phyloP scores from a whole-genome alignment of 2,113 vertebrate genomes.

The Heterochromis multidens region DNA sequence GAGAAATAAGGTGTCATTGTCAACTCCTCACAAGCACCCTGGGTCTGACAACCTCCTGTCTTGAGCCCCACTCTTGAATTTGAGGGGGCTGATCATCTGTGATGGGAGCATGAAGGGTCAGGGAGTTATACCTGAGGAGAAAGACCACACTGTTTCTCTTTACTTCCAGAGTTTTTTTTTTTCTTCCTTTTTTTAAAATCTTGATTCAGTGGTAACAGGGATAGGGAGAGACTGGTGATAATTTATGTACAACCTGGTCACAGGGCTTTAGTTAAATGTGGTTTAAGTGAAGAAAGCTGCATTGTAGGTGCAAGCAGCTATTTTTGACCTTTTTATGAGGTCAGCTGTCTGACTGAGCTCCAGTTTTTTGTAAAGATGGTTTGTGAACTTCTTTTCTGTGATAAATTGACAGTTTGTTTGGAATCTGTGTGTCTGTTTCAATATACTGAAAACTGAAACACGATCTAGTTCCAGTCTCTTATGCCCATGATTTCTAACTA shows the following conservation, averaged over 20 bases:
- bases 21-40: neutral
- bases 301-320: neutral
- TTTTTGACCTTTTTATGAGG: neutral
- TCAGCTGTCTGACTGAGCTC: neutral
- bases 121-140: constrained; percentile 15
- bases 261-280: neutral
- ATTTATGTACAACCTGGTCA: constrained; percentile 46
- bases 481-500: neutral
- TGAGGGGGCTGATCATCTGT: neutral
- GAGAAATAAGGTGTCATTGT: neutral
- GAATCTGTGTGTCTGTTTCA: neutral
- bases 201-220: constrained; percentile 29
- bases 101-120: neutral
- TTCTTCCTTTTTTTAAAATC: neutral
- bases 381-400: neutral
- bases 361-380: neutral
- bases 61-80: neutral
- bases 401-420: neutral
- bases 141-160: constrained; percentile 40
- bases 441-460: neutral
- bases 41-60: constrained; percentile 15
- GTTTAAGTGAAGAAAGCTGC: neutral
- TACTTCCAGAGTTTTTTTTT: neutral
- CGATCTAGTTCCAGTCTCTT: neutral
- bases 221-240: constrained; percentile 7